A percentile compares a stretch with the other conserved stretches of the same genome.
Conservation (phyloP, 2,888 invertebrate species). For the Drosophila kanekoi region DNA sequence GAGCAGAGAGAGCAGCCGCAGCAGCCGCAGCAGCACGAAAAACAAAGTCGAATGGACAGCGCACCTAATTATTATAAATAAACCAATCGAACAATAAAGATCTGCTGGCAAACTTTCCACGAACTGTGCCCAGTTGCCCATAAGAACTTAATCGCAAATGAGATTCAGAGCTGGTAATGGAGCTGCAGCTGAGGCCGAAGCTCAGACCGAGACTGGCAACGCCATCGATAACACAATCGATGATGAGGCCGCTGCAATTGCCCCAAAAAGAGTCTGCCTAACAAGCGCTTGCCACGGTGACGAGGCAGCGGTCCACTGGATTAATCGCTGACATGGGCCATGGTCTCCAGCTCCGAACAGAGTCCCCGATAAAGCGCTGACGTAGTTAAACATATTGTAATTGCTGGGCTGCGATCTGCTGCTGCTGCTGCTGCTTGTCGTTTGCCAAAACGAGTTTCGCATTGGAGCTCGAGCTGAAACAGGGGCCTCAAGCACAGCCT, state of each 20-base stretch:
- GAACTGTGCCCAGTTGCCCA: constrained; percentile 65
- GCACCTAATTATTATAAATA: constrained; percentile 85
- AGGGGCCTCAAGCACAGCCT: constrained; percentile 20
- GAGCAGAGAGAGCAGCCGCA: constrained; percentile 6
- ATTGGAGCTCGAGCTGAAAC: constrained; percentile 5
- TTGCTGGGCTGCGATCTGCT: constrained; percentile 74
- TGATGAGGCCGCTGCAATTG: constrained; percentile 69
- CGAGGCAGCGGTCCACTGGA: constrained; percentile 83
- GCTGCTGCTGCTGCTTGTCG: constrained; percentile 48
- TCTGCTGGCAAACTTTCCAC: constrained; percentile 79
- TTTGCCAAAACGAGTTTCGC: constrained; percentile 72
- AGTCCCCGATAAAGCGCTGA: constrained; percentile 76
- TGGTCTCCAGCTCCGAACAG: constrained; percentile 22
- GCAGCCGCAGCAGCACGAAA: constrained; percentile 33
- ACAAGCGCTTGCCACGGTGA: constrained; percentile 77
- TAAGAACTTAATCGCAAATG: constrained; percentile 83
- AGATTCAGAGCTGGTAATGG: constrained; percentile 61
- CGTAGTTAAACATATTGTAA: constrained; percentile 85
- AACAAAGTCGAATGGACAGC: constrained; percentile 70
- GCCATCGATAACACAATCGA: constrained; percentile 83
- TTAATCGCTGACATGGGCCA: constrained; percentile 84
- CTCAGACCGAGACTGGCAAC: constrained; percentile 57
- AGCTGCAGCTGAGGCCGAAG: constrained; percentile 8
- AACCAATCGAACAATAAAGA: constrained; percentile 84
- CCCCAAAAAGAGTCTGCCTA: constrained; percentile 60